Conservation (phyloP, 2,797 vertebrate genomes). For the Craterocephalus amniculus region DNA sequence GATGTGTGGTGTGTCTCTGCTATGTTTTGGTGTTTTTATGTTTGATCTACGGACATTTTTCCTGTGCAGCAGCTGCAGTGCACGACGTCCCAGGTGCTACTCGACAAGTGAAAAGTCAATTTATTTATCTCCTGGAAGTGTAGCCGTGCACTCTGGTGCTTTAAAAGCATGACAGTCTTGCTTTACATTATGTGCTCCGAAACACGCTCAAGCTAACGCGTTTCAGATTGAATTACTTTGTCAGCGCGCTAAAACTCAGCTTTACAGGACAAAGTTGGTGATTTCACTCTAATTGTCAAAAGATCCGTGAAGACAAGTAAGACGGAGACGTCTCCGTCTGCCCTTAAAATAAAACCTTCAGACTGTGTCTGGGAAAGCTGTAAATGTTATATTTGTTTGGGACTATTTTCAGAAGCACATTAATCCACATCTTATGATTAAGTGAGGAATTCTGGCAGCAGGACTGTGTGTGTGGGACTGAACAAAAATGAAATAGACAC, state of each 20-base stretch:
- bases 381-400: neutral
- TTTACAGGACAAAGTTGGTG: neutral
- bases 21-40: neutral
- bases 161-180: slow-evolving; percentile 1
- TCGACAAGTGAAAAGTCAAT: neutral
- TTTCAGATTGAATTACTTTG: neutral
- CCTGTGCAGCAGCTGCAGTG: too few species aligned
- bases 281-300: neutral
- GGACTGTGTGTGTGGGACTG: neutral
- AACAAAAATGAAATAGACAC: neutral
- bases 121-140: neutral
- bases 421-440: neutral
- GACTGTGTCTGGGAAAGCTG: neutral
- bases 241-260: neutral
- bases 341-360: neutral
- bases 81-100: neutral
- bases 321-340: neutral
- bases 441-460: slow-evolving; percentile 2
- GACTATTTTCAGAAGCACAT: neutral
- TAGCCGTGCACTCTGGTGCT: neutral
- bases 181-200: neutral
- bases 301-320: neutral
- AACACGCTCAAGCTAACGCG: neutral
- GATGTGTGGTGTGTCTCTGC: neutral
- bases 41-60: neutral